Conservation (phyloP, 2,797 vertebrate species). For the Macropodus opercularis region DNA sequence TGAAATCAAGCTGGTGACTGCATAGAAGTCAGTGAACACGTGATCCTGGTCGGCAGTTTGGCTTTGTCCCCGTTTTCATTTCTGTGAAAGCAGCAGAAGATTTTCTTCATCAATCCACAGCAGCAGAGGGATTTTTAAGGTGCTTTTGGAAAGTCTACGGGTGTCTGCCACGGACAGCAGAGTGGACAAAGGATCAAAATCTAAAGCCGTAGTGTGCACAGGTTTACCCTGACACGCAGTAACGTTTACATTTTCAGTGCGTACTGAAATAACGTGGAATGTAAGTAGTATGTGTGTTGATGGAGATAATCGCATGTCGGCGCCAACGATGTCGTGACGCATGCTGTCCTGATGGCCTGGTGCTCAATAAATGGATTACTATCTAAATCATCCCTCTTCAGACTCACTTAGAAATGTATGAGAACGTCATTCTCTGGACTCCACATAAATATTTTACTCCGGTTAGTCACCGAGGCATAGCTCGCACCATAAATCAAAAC, state of each 20-base stretch:
- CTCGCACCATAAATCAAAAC: slow-evolving; percentile 57
- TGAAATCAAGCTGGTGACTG: no score
- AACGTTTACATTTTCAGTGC: background rate
- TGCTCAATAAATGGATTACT: slow-evolving; percentile 43
- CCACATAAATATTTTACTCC: slow-evolving; percentile 59
- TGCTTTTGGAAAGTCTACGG: no score
- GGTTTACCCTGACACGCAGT: no score
- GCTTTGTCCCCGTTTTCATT: no score
- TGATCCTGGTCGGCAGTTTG: no score
- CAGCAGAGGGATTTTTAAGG: no score
- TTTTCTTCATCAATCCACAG: no score
- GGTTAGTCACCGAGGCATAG: slow-evolving; percentile 52
- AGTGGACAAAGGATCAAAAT: no score
- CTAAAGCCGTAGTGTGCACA: no score
- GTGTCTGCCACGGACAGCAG: no score
- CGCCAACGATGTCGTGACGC: slow-evolving; percentile 21
- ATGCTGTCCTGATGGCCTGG: slow-evolving; percentile 29
- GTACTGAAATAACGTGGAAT: background rate
- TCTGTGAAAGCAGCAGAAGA: no score
- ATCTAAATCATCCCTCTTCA: slow-evolving; percentile 54
- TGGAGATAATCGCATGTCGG: slow-evolving; percentile 44
- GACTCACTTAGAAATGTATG: slow-evolving; percentile 51
- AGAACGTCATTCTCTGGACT: slow-evolving; percentile 52
- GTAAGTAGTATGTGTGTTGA: slow-evolving; percentile 1
- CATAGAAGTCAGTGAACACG: no score